phyloP scores from a whole-genome alignment of 2,888 invertebrate genomes.

The Apodemia zela region DNA sequence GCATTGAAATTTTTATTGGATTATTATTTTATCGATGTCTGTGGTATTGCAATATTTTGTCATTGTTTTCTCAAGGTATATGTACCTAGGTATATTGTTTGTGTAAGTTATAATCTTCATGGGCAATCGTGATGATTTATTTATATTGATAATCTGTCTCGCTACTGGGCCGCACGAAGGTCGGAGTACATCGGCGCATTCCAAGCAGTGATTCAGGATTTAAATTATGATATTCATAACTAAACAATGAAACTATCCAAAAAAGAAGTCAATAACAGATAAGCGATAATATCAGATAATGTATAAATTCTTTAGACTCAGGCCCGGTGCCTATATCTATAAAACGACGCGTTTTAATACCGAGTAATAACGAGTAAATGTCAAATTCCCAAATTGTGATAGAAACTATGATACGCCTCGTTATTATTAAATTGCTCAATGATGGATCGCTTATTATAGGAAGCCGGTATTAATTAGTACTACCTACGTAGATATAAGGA shows the following conservation, averaged over 20 bases:
- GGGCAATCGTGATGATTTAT: not conserved
- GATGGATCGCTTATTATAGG: too few relatives aligned
- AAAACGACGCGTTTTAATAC: too few relatives aligned
- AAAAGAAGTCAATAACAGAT: slow-evolving; percentile 5
- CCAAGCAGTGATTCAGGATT: slow-evolving; percentile 9
- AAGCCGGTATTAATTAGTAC: too few relatives aligned
- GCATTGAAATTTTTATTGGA: not conserved
- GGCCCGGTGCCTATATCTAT: too few relatives aligned
- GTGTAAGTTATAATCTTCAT: not conserved
- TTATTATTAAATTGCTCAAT: too few relatives aligned
- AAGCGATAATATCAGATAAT: not conserved
- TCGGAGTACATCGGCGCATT: slow-evolving; percentile 3
- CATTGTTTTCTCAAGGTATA: not conserved
- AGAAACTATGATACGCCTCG: too few relatives aligned
- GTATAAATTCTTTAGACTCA: too few relatives aligned
- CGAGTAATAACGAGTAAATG: too few relatives aligned
- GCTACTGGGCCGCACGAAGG: slow-evolving; percentile 3
- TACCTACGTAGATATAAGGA: too few relatives aligned
- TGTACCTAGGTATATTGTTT: not conserved
- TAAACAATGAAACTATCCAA: not conserved
- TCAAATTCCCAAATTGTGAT: too few relatives aligned
- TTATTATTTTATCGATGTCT: not conserved
- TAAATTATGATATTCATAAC: slow-evolving; percentile 8
- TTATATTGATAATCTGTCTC: not conserved
- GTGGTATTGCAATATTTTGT: not conserved